Evolutionary conservation across 2,888 invertebrate genomes (phyloP).

Genomic region (Cabera pusaria): DNA sequence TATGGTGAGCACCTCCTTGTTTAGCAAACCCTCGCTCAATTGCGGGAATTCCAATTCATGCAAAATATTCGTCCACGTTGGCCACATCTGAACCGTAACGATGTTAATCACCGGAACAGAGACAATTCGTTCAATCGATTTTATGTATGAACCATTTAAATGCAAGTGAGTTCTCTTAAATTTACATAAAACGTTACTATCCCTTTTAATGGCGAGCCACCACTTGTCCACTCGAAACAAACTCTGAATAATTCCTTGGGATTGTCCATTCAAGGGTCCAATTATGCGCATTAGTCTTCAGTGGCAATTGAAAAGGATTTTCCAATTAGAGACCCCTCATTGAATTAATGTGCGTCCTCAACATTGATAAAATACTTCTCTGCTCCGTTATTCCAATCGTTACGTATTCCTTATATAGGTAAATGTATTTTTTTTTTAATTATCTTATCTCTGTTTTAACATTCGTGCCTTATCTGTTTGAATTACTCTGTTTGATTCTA

Average conservation of each 20-base stretch:
- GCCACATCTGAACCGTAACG: conserved; percentile 21
- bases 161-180: conserved; percentile 22
- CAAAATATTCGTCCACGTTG: conserved; percentile 15
- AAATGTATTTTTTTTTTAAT: conserved; percentile 24
- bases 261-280: conserved; percentile 62
- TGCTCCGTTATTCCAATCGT: conserved; percentile 49
- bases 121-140: conserved; percentile 21
- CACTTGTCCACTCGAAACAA: conserved; percentile 39
- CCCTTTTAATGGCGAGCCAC: conserved; percentile 39
- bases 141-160: conserved; percentile 32
- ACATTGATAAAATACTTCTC: conserved; percentile 56
- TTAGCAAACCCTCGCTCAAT: conserved; percentile 11
- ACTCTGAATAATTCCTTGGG: conserved; percentile 51
- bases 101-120: conserved; percentile 22
- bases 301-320: conserved; percentile 63
- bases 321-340: conserved; percentile 59
- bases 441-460: conserved; percentile 29
- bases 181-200: conserved; percentile 39
- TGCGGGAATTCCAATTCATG: conserved; percentile 20
- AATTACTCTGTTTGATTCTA: conserved; percentile 17
- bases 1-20: conserved; percentile 28
- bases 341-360: conserved; percentile 61
- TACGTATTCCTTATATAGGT: conserved; percentile 34
- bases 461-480: conserved; percentile 12
- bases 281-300: conserved; percentile 58